Conservation (phyloP, 2,113 vertebrate species). For the Vireo altiloquus region DNA sequence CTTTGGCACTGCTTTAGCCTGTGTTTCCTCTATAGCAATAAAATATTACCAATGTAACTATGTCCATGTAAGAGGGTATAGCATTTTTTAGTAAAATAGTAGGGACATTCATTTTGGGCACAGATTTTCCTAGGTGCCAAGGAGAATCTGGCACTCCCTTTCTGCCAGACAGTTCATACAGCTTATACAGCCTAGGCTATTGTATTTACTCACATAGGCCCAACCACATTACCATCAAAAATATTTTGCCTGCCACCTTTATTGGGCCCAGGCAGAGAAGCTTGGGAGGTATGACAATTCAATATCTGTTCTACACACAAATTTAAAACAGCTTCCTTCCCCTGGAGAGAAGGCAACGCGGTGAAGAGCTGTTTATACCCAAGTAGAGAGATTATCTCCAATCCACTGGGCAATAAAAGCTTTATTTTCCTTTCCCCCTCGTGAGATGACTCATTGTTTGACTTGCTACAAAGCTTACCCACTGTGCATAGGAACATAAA, state of each 20-base stretch:
- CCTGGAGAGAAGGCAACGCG: neutral
- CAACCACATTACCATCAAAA: neutral
- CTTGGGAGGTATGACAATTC: neutral
- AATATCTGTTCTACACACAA: neutral
- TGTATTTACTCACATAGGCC: neutral
- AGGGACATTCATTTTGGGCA: neutral
- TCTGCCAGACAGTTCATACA: neutral
- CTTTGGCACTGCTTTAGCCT: neutral
- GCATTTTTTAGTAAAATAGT: neutral
- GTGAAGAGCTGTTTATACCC: conserved; percentile 37
- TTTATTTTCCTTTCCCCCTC: conserved; percentile 12
- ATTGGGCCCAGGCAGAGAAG: neutral
- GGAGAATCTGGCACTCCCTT: neutral
- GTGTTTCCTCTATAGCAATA: neutral
- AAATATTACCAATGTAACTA: neutral
- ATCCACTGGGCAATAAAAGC: conserved; percentile 31
- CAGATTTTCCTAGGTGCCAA: neutral
- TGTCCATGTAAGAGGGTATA: neutral
- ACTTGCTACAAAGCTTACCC: conserved; percentile 48
- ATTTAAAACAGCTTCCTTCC: conserved; percentile 2
- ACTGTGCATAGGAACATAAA: conserved; percentile 17
- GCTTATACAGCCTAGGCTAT: neutral
- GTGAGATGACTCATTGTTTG: conserved; percentile 59
- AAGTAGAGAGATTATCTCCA: conserved; percentile 43
- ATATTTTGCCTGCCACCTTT: neutral